A percentile compares a stretch with the other conserved stretches of the same genome.
These are phyloP conservation scores for Casuarius casuarius DNA, from an alignment of 2,113 vertebrate species.

Conservation along the genomic window DNA sequence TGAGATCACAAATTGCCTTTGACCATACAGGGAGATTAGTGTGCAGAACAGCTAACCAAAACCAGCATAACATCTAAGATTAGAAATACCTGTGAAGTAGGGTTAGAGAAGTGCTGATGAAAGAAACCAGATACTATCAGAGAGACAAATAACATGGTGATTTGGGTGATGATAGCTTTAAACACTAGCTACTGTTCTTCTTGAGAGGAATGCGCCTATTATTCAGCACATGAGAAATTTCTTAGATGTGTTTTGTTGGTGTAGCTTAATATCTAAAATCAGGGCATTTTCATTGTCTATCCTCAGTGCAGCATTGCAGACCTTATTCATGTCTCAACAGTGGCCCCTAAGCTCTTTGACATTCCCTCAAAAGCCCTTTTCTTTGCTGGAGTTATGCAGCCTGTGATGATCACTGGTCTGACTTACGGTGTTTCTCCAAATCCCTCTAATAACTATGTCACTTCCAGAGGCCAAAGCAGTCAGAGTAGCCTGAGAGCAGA, in stretches of 20 bases:
- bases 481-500: neutral
- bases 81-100: neutral
- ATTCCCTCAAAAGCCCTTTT: neutral
- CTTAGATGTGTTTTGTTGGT: neutral
- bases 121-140: neutral
- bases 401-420: neutral
- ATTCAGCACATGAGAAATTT: neutral
- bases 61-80: neutral
- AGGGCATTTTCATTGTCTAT: neutral
- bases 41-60: neutral
- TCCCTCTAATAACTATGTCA: fast-evolving
- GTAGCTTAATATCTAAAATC: neutral
- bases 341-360: neutral
- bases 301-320: neutral
- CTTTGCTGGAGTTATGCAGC: neutral
- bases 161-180: neutral
- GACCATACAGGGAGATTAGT: neutral
- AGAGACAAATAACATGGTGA: neutral
- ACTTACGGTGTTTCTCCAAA: fast-evolving
- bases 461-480: neutral
- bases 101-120: neutral
- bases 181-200: neutral
- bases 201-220: neutral
- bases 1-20: neutral
- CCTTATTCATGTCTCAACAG: neutral